A percentile compares a stretch with the other conserved stretches of the same genome.
Conservation (phyloP, 2,797 vertebrate genomes). For the Danio aesculapii region DNA sequence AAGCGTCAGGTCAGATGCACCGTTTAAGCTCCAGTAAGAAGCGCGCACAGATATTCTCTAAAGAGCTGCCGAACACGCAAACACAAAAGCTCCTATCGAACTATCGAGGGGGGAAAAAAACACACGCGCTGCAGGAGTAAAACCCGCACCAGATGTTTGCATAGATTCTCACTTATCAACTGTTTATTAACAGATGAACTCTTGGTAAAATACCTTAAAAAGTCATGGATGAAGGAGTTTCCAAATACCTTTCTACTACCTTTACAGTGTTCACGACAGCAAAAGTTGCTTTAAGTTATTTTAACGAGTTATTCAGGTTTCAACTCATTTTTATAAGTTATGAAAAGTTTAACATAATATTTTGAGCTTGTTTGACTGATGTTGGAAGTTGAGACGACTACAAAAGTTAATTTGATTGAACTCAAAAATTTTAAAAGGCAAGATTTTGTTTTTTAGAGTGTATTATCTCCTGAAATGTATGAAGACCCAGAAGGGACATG, state of each 20-base stretch:
- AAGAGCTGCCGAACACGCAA: conserved; percentile 44
- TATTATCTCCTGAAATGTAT: too few species aligned
- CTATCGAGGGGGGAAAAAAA: background rate
- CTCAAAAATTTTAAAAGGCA: too few species aligned
- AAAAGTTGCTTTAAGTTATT: too few species aligned
- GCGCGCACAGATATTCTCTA: conserved; percentile 65
- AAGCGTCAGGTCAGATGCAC: conserved; percentile 69
- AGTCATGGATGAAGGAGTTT: background rate
- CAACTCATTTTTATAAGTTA: too few species aligned
- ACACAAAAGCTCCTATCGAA: conserved; percentile 43
- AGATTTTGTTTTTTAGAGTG: too few species aligned
- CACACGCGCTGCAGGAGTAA: conserved; percentile 7
- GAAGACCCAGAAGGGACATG: too few species aligned
- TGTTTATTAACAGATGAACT: background rate
- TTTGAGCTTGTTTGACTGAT: too few species aligned
- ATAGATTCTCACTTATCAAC: conserved; percentile 2
- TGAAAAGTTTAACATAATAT: too few species aligned
- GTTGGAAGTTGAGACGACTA: too few species aligned
- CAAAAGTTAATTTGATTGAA: too few species aligned
- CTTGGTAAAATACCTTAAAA: background rate
- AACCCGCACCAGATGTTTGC: background rate
- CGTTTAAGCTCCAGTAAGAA: conserved; percentile 75
- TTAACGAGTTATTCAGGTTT: too few species aligned
- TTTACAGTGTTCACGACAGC: too few species aligned
- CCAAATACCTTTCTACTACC: background rate